Evolutionary conservation across 2,797 vertebrate genomes (phyloP).

Genomic region (Anguilla pacifica): DNA sequence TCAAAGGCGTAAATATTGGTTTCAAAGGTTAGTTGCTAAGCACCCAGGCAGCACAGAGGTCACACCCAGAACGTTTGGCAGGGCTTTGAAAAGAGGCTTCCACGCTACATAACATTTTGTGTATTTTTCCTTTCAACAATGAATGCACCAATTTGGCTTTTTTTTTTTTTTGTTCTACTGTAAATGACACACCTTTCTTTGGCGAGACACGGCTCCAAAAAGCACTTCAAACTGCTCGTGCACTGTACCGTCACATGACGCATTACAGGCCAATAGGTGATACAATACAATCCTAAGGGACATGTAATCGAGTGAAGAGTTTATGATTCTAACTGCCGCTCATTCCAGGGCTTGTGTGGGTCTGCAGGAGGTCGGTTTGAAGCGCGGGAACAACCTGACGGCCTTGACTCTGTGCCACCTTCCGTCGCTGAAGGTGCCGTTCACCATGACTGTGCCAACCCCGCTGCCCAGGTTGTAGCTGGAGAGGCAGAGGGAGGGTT

Average conservation of each 20-base stretch:
- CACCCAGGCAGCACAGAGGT: neutral
- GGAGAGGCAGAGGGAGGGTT: conserved; percentile 22
- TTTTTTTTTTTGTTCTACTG: too few species aligned
- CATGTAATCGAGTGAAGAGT: too few species aligned
- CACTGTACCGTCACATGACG: too few species aligned
- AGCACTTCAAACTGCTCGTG: too few species aligned
- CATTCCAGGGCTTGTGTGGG: neutral
- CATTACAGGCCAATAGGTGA: too few species aligned
- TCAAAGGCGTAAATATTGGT: neutral
- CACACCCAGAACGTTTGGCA: neutral
- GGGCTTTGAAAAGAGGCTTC: neutral
- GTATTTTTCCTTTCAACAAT: neutral
- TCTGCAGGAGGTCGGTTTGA: neutral
- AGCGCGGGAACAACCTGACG: conserved; percentile 76
- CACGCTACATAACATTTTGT: neutral
- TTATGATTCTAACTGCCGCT: neutral
- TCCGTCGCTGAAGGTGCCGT: conserved; percentile 87
- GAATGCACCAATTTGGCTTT: too few species aligned
- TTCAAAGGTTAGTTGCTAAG: neutral
- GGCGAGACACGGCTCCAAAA: too few species aligned
- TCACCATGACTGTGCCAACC: conserved; percentile 75
- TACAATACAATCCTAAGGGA: too few species aligned
- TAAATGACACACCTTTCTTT: too few species aligned
- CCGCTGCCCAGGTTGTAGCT: conserved; percentile 96
- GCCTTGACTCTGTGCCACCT: conserved; percentile 95